phyloP scores from a whole-genome alignment of 1,140 invertebrate genomes.

The Habropoda laboriosa region DNA sequence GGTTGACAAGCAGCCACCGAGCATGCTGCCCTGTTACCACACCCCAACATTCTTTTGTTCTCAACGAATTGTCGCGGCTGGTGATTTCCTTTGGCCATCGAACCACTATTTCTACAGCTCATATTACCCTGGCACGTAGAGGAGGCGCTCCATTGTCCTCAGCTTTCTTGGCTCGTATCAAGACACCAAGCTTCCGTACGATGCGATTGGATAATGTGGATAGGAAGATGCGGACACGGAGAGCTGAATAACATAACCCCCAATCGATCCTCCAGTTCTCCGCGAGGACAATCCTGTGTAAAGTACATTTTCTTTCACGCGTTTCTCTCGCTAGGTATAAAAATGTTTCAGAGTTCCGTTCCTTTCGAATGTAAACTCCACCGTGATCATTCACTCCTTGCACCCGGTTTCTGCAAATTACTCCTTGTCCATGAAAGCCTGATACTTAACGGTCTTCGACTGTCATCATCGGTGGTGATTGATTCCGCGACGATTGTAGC shows the following conservation, averaged over 20 bases:
- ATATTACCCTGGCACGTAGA: constrained; percentile 81
- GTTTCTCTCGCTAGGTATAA: not conserved
- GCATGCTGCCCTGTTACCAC: constrained; percentile 77
- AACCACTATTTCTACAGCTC: constrained; percentile 72
- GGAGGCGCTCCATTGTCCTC: constrained; percentile 81
- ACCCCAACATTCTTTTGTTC: constrained; percentile 80
- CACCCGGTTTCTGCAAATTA: constrained; percentile 78
- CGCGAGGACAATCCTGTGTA: too few species aligned
- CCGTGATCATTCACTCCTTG: constrained; percentile 79
- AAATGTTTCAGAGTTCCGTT: constrained; percentile 40
- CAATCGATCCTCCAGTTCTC: too few species aligned
- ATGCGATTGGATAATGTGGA: too few species aligned
- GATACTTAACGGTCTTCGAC: constrained; percentile 70
- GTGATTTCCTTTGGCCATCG: constrained; percentile 50
- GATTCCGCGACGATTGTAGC: not conserved
- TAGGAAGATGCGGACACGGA: too few species aligned
- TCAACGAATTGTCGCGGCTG: constrained; percentile 67
- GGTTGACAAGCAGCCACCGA: constrained; percentile 17
- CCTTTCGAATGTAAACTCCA: constrained; percentile 76
- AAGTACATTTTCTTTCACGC: not conserved
- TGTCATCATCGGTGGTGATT: constrained; percentile 51
- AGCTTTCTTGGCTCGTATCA: constrained; percentile 76
- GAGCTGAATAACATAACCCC: too few species aligned
- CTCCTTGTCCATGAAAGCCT: constrained; percentile 74
- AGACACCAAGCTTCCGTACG: constrained; percentile 64